Base-by-base conservation (phyloP, 2,888 invertebrate species). In the Brachynemurus nebulosus region DNA sequence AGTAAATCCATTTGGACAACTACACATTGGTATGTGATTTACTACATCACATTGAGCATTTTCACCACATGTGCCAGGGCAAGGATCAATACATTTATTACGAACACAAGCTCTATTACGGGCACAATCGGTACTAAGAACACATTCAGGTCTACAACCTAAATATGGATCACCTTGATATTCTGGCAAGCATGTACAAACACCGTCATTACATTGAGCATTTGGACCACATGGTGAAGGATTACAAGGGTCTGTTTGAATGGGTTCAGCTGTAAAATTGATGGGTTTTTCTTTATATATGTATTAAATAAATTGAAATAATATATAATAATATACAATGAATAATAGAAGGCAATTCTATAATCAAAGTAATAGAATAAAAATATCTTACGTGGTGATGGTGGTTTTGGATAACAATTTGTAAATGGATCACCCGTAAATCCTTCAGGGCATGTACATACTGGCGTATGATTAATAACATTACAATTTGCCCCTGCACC, bases 361-460 rank as follows among this genome's bases (percentile, higher is more conserved):
- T 2, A 18, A 9, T 8, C 36, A 36, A 36, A 36, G 1, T 14
- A 17, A 36, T 36, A 17, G 1, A 25, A 12, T 40, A 23, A 16
- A 16, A 17, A 16, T 11, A 14, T 47, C 54, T 54, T 57, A 60
- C 57, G 57, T 55, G 66, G 64, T 62, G 35, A 23, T 37, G 63
- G 65, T 53, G 69, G 69, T 58, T 70, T 69, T 1, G 64, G 65
- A 51, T 71, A 68, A 56, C 84, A 85, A 52, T 69, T 76, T 45
- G 71, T 70, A 60, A 83, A 82, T 43, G 84, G 82, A 69, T 85
- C 76, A 44, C 86, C 86, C 47, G 76, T 80, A 54, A 76, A 84
- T 48, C 80, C 82, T 58, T 75, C 72, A 52, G 69, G 70, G 60
- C 86, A 86, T 53, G 75, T 76, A 57, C 86, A 88, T 49, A 79